Percentiles rank a stretch among this genome's conserved stretches.
These are phyloP conservation scores for Periparus ater DNA, from an alignment of 2,797 vertebrate genomes.

Conservation along the genomic window DNA sequence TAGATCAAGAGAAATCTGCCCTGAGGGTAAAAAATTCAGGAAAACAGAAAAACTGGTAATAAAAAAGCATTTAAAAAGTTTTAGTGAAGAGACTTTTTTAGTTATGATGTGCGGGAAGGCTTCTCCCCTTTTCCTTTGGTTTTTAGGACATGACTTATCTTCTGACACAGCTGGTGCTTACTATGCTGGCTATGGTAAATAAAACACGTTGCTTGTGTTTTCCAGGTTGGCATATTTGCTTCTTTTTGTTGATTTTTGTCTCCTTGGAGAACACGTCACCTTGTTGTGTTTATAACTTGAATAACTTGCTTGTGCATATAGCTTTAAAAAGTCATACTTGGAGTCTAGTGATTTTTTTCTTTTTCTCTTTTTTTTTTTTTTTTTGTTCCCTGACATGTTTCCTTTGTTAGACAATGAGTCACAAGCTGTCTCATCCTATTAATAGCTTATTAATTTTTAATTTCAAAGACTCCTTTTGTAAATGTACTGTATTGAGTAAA, in stretches of 20 bases:
- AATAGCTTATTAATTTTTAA: constrained; percentile 52
- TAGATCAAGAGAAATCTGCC: not conserved
- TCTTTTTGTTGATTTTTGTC: not conserved
- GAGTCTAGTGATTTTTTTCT: not conserved
- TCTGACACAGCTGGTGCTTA: not conserved
- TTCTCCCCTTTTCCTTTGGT: not conserved
- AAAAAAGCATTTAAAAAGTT: not conserved
- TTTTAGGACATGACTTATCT: not conserved
- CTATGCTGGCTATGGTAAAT: not conserved
- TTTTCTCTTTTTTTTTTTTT: not conserved
- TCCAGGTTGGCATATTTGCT: not conserved
- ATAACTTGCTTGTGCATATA: not conserved
- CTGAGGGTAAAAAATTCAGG: not conserved
- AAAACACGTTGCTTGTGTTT: not conserved
- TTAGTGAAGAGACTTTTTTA: not conserved
- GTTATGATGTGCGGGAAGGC: not conserved
- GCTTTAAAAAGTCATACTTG: constrained; percentile 15
- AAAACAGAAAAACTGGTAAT: not conserved
- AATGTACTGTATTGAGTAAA: constrained; percentile 19
- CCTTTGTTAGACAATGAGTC: constrained; percentile 49
- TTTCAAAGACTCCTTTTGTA: constrained; percentile 7
- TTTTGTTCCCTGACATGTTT: not conserved
- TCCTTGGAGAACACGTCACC: not conserved
- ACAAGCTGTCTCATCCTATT: constrained; percentile 42
- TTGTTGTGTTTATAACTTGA: not conserved